Conservation (phyloP, 2,113 vertebrate genomes). For the Hassar affinis region DNA sequence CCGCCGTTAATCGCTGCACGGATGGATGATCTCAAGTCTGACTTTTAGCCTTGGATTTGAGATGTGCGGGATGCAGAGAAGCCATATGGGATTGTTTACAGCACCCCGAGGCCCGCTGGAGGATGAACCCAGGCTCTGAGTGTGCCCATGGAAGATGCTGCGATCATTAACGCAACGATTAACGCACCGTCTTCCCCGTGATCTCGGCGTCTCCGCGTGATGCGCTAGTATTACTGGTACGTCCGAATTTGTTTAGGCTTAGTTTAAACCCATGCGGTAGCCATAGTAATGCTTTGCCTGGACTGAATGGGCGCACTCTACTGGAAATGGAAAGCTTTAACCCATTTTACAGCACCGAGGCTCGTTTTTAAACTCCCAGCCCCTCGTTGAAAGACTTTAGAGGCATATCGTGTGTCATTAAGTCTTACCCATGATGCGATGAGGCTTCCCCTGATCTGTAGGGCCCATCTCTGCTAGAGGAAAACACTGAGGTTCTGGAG, state of each 20-base stretch:
- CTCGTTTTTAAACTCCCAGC: not conserved
- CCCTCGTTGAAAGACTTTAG: not conserved
- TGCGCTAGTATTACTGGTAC: not conserved
- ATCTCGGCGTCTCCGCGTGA: not conserved
- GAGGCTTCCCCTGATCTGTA: slow-evolving; percentile 38
- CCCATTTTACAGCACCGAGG: slow-evolving; percentile 23
- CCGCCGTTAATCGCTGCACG: not conserved
- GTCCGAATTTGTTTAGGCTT: not conserved
- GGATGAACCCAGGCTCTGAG: not conserved
- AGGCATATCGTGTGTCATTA: slow-evolving; percentile 26
- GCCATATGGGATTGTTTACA: slow-evolving; percentile 28
- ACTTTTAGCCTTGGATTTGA: slow-evolving; percentile 7
- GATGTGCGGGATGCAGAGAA: not conserved
- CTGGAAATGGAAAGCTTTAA: slow-evolving; percentile 44
- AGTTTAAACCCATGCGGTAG: slow-evolving; percentile 2
- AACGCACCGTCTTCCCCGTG: not conserved
- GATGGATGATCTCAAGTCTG: not conserved
- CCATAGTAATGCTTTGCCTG: slow-evolving; percentile 29
- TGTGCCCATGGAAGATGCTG: not conserved
- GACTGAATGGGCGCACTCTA: slow-evolving; percentile 35
- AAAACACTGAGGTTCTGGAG: slow-evolving; percentile 24
- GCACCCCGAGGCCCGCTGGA: slow-evolving; percentile 28
- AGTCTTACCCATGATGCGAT: slow-evolving; percentile 16
- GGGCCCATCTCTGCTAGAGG: slow-evolving; percentile 33
- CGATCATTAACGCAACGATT: not conserved